A percentile compares a stretch with the other conserved stretches of the same genome.
Evolutionary conservation across 2,797 vertebrate genomes (phyloP).

Genomic region (Schizopygopsis malacanthus): DNA sequence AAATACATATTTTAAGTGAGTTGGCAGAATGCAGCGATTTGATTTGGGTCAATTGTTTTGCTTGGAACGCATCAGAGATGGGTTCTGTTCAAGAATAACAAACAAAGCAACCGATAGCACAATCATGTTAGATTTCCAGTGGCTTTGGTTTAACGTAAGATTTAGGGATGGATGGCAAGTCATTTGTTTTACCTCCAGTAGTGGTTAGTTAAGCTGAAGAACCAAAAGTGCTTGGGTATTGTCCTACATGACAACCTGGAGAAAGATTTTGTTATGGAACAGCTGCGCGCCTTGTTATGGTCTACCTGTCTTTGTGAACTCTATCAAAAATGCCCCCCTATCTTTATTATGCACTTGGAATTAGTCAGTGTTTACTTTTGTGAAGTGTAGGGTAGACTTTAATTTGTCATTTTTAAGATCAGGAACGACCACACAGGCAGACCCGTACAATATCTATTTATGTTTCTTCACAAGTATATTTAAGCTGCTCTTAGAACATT

Average conservation of each 20-base stretch:
- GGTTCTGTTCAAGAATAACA: slow-evolving; percentile 50
- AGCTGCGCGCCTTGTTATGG: slow-evolving; percentile 9
- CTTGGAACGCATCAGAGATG: slow-evolving; percentile 17
- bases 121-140: slow-evolving; percentile 9
- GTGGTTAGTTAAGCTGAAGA: slow-evolving; percentile 20
- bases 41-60: slow-evolving; percentile 21
- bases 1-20: slow-evolving; percentile 38
- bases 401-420: slow-evolving; percentile 29
- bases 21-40: slow-evolving; percentile 29
- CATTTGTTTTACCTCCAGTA: slow-evolving; percentile 16
- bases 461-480: not conserved
- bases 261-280: slow-evolving; percentile 4
- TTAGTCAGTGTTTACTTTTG: slow-evolving; percentile 48
- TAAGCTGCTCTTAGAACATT: not conserved
- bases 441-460: not conserved
- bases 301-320: slow-evolving; percentile 22
- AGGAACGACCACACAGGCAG: slow-evolving; percentile 50
- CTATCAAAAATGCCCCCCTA: not conserved
- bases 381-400: not conserved
- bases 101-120: slow-evolving; percentile 16
- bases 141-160: slow-evolving; percentile 22
- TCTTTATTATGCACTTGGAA: slow-evolving; percentile 43
- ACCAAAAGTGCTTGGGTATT: slow-evolving; percentile 38
- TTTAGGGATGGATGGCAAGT: slow-evolving; percentile 32
- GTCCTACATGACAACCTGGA: slow-evolving; percentile 6